Conservation (phyloP, 1,140 invertebrate genomes). For the Drosophila tani region DNA sequence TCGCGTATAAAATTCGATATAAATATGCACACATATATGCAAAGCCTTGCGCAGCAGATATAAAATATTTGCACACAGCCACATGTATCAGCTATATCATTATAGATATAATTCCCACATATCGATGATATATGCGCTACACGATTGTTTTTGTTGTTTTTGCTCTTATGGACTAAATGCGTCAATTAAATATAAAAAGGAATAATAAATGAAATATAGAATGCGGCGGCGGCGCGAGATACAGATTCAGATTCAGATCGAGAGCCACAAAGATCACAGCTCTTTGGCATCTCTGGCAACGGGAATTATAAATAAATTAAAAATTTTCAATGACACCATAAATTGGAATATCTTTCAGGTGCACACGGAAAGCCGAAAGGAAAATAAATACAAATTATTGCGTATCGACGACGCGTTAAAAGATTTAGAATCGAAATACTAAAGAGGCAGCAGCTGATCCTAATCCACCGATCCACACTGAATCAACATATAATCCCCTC, state of each 20-base stretch:
- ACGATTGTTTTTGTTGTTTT: conserved; percentile 47
- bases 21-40: conserved; percentile 13
- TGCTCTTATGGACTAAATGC: conserved; percentile 68
- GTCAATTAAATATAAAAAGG: conserved; percentile 73
- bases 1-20: conserved; percentile 33
- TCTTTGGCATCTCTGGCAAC: conserved; percentile 4
- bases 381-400: conserved; percentile 34
- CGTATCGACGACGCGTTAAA: conserved; percentile 56
- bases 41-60: conserved; percentile 33
- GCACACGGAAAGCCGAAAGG: conserved; percentile 14
- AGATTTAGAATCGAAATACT: conserved; percentile 47
- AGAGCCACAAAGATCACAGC: conserved; percentile 2
- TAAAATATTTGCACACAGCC: conserved; percentile 29
- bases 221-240: conserved; percentile 22
- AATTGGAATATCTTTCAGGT: conserved; percentile 43
- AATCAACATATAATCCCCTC: conserved; percentile 33
- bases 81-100: conserved; percentile 41
- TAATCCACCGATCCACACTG: conserved; percentile 36
- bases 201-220: conserved; percentile 34
- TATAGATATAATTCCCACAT: conserved; percentile 55
- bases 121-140: conserved; percentile 66
- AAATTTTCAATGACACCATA: conserved; percentile 69
- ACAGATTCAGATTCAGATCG: conserved; percentile 24
- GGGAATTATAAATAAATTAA: conserved; percentile 78
- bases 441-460: conserved; percentile 5